phyloP scores from a whole-genome alignment of 2,113 vertebrate species.

The Gambusia affinis region DNA sequence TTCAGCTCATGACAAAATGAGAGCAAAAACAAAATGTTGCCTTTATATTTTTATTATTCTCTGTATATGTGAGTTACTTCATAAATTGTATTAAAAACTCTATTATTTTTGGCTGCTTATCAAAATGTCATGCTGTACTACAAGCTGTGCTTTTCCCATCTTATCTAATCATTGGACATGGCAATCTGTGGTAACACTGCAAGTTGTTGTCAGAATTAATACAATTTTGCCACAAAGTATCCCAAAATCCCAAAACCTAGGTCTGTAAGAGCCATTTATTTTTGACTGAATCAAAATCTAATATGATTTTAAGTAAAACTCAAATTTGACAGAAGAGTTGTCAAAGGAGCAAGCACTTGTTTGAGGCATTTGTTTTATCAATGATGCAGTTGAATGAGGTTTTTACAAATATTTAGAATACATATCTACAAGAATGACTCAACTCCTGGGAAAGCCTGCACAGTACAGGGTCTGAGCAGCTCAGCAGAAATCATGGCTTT shows the following conservation, averaged over 20 bases:
- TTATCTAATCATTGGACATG: background rate
- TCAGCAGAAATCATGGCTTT: slow-evolving; percentile 3
- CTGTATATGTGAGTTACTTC: background rate
- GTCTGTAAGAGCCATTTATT: too few relatives aligned
- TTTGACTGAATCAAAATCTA: too few relatives aligned
- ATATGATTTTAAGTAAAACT: too few relatives aligned
- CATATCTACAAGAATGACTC: slow-evolving; percentile 5
- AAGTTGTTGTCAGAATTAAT: background rate
- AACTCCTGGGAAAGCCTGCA: slow-evolving; percentile 4
- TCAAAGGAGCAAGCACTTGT: background rate
- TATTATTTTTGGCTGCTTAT: background rate
- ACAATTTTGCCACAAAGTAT: too few relatives aligned
- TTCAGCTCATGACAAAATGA: too few relatives aligned
- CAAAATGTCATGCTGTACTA: background rate
- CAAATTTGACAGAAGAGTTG: too few relatives aligned
- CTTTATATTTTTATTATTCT: too few relatives aligned
- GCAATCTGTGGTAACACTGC: background rate
- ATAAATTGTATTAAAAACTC: background rate
- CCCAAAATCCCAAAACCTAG: too few relatives aligned
- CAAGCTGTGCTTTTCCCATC: background rate
- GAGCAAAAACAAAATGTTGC: too few relatives aligned
- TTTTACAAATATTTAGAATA: background rate
- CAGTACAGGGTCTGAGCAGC: slow-evolving; percentile 13
- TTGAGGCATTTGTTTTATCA: slow-evolving; percentile 1
- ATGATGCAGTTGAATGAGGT: background rate